Base-by-base conservation (phyloP, 2,888 invertebrate species). In the Carcina quercana region DNA sequence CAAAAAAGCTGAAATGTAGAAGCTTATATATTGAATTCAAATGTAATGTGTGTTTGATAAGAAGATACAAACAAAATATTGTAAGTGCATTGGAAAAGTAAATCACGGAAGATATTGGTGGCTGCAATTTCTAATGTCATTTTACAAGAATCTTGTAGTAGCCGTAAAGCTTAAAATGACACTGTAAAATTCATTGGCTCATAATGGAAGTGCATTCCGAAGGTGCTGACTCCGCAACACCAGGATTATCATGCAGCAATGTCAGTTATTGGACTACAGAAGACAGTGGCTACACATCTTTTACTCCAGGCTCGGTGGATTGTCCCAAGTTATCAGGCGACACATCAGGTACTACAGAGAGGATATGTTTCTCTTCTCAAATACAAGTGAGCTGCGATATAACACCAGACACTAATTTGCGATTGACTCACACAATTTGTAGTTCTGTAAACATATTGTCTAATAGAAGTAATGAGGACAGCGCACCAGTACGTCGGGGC, bases 281-380 rank as follows among this genome's bases (percentile, higher is more conserved):
- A 50, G 83, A 83, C 41, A 83, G 83, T 51, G 83, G 83, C 24
- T 83, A 79, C 35, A 79, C 80, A 27, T 70, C 75, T 1, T 72
- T 63, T 40, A 78, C 80, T 19, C 76, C 76, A 22, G 62, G 74
- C 13, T 74, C 80, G 7, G 53, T 76, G 22, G 74, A 73, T 47
- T 62, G 56, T 37, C 70, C 70, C 0, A 66, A 66, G 40, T 35
- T 70, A 42, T 67, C 70, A 1, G 65, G 51, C 37, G 71, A 71
- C 20, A 72, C 24, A 6, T 11, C 11, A 5, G 12, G 6, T 11
- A 24, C 11, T 11, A 8, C 10, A 6, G n/a, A 10, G n/a, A 8
- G 20, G 10, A 24, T 24, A 24, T 24, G 12, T 24, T 5, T 10
- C 8, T 24, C 24, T 24, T 10, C 11, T 38, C 60, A 64, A 44